Evolutionary conservation across 2,797 vertebrate genomes (phyloP).

Genomic region (Garrulus glandarius): DNA sequence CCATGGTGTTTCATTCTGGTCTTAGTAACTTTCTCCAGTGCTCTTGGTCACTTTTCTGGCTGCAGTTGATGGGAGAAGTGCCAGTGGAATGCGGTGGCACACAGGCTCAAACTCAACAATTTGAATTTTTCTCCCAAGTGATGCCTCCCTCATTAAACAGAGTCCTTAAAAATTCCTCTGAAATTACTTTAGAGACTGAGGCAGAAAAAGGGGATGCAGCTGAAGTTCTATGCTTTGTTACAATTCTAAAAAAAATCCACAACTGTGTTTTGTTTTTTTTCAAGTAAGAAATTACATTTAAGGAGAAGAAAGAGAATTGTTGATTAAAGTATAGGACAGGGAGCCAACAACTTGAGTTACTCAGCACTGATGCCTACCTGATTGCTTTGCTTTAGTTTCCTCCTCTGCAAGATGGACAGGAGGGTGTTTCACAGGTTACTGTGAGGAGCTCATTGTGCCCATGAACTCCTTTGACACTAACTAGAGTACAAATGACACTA

Average conservation of each 20-base stretch:
- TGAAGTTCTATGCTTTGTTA: constrained; percentile 1
- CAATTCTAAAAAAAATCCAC: neutral
- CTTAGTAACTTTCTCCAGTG: constrained; percentile 43
- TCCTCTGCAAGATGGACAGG: neutral
- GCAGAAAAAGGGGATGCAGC: neutral
- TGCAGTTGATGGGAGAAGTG: constrained; percentile 17
- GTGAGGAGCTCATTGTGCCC: rapidly evolving
- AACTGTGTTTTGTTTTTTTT: neutral
- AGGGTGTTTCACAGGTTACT: neutral
- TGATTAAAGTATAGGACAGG: neutral
- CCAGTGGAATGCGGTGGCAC: constrained; percentile 39
- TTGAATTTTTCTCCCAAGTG: constrained; percentile 39
- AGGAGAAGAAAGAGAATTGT: neutral
- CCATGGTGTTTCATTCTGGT: neutral
- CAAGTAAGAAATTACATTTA: neutral
- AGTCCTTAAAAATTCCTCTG: constrained; percentile 27
- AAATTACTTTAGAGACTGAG: neutral
- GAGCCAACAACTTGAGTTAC: neutral
- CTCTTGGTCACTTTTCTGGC: constrained; percentile 38
- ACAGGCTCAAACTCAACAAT: constrained; percentile 32
- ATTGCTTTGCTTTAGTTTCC: neutral
- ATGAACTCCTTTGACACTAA: neutral
- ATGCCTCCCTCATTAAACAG: constrained; percentile 51
- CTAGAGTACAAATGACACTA: neutral
- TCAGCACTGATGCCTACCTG: neutral